Conservation (phyloP, 2,888 invertebrate species). For the Xiphydria camelus region DNA sequence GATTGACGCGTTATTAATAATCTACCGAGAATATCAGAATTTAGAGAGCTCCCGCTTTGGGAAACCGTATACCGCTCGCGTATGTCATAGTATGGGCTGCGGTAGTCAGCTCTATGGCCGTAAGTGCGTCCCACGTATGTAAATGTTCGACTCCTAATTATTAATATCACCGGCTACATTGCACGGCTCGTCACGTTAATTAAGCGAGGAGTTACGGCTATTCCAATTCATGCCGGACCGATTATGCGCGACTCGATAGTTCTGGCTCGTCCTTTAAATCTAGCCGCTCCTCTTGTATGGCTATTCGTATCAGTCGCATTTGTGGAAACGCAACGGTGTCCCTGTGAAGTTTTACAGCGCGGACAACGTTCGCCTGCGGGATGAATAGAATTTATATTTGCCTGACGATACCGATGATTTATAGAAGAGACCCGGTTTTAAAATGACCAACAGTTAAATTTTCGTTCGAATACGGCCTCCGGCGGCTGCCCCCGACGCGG, state of each 20-base stretch:
- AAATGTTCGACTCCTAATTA: constrained; percentile 12
- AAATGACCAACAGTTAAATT: background rate
- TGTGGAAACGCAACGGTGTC: no score
- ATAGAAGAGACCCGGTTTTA: constrained; percentile 21
- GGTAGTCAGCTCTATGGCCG: background rate
- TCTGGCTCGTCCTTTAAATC: background rate
- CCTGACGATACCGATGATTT: constrained; percentile 20
- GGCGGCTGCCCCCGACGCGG: background rate
- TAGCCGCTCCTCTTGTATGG: no score
- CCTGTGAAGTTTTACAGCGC: background rate
- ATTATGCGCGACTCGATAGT: background rate
- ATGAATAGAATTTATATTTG: constrained; percentile 23
- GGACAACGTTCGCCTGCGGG: background rate
- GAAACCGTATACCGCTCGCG: no score
- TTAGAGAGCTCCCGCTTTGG: no score
- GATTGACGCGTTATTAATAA: no score
- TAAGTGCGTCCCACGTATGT: no score
- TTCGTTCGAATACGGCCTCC: background rate
- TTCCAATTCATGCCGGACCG: background rate
- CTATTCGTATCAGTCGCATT: no score
- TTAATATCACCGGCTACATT: constrained; percentile 14
- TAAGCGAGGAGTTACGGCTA: background rate
- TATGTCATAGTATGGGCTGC: background rate
- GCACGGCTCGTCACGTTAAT: constrained; percentile 1
- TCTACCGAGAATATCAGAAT: no score